These are phyloP conservation scores for Melanostigma gelatinosum DNA, from an alignment of 2,113 vertebrate genomes.

Conservation along the genomic window DNA sequence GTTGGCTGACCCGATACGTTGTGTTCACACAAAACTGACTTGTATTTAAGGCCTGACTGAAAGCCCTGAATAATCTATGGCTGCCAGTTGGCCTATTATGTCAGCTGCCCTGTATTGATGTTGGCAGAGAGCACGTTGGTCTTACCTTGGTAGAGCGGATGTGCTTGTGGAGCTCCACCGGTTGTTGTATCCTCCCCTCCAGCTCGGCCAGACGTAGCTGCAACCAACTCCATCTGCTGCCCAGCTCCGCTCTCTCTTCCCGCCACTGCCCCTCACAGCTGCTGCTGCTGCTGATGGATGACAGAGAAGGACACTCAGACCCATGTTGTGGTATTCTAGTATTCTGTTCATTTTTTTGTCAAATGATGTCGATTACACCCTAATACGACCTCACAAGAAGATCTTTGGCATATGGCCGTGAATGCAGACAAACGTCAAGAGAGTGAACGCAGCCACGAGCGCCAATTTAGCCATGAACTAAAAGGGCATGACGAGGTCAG, in stretches of 20 bases:
- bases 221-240: constrained; percentile 95
- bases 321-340: background rate
- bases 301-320: constrained; percentile 20
- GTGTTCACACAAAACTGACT: background rate
- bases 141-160: constrained; percentile 90
- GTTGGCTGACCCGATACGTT: background rate
- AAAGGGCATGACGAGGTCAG: background rate
- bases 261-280: constrained; percentile 89
- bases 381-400: background rate
- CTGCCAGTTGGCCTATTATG: background rate
- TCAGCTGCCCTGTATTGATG: background rate
- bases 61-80: background rate
- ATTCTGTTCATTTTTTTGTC: background rate
- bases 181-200: constrained; percentile 89
- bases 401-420: background rate
- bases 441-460: background rate
- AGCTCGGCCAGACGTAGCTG: constrained; percentile 91
- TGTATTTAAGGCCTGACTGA: background rate
- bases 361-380: background rate
- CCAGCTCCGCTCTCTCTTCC: constrained; percentile 89
- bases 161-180: constrained; percentile 88
- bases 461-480: background rate
- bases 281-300: constrained; percentile 24
- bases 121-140: constrained; percentile 5
- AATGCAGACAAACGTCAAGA: background rate